These are phyloP conservation scores for Parauchenoglanis punctatus DNA, from an alignment of 2,797 vertebrate genomes.

Conservation along the genomic window DNA sequence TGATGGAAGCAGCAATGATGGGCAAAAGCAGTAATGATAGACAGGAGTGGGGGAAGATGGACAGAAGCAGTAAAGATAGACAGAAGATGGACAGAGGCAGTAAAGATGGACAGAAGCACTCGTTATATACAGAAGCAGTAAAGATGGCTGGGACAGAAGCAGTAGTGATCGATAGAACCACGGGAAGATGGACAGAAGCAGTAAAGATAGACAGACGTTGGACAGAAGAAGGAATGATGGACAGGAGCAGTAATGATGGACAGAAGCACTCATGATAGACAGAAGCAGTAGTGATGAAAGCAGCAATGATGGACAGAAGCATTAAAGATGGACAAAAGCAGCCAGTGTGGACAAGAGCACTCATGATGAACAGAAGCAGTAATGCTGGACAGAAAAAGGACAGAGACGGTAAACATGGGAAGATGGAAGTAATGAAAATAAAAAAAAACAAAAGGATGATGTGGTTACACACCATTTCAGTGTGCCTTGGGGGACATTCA, in stretches of 20 bases:
- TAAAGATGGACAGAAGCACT: neutral
- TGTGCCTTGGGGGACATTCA: slow-evolving; percentile 35
- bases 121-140: neutral
- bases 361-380: neutral
- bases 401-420: neutral
- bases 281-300: neutral
- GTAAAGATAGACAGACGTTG: neutral
- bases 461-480: neutral
- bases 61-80: neutral
- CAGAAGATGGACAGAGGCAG: neutral
- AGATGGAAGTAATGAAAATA: neutral
- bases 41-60: neutral
- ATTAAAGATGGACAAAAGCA: too few relatives aligned
- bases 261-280: neutral
- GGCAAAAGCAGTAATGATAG: neutral
- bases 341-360: neutral
- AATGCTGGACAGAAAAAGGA: neutral
- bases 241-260: neutral
- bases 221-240: neutral
- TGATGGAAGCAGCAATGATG: neutral
- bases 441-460: neutral
- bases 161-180: neutral
- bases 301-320: neutral
- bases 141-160: neutral
- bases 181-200: neutral